These are phyloP conservation scores for Promerops cafer DNA, from an alignment of 2,113 vertebrate species.

Conservation along the genomic window DNA sequence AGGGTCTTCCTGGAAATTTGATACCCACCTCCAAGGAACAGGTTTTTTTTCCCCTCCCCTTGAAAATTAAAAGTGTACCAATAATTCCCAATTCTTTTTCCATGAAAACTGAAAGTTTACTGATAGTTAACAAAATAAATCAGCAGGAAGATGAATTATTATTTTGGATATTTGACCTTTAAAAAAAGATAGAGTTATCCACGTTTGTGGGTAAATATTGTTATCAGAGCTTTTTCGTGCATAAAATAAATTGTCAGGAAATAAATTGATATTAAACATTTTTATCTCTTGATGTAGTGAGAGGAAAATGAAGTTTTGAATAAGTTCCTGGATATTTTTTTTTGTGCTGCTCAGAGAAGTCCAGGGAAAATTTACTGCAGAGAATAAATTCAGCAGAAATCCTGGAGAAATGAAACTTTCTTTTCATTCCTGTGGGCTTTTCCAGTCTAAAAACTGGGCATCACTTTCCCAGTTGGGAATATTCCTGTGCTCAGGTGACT, in stretches of 20 bases:
- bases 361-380: not conserved
- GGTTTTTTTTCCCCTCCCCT: fast-evolving
- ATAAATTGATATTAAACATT: not conserved
- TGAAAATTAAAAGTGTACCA: not conserved
- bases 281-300: not conserved
- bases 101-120: not conserved
- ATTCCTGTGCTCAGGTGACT: not conserved
- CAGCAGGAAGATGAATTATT: not conserved
- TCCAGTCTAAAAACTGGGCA: not conserved
- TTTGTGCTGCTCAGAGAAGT: not conserved
- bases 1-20: not conserved
- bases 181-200: not conserved
- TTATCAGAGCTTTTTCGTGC: not conserved
- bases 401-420: not conserved
- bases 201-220: not conserved
- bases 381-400: not conserved
- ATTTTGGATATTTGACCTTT: not conserved
- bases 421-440: not conserved
- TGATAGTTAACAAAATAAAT: not conserved
- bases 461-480: not conserved
- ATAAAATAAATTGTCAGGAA: not conserved
- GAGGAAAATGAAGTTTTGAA: not conserved
- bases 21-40: not conserved
- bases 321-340: not conserved
- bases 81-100: not conserved